phyloP scores from a whole-genome alignment of 2,888 invertebrate genomes.

The Romanomermis culicivorax region DNA sequence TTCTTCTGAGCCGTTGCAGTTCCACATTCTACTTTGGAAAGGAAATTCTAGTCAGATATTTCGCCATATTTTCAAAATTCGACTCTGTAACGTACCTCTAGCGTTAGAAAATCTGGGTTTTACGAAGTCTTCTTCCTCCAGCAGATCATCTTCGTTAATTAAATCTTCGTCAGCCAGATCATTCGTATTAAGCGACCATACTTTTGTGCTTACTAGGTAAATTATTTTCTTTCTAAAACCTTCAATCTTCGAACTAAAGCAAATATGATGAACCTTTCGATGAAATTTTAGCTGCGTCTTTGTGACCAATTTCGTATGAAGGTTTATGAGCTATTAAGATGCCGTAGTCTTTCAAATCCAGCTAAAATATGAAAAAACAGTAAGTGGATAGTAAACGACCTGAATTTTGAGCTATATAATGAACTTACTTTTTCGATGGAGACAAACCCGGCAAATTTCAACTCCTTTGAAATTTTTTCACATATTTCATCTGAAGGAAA shows the following conservation, averaged over 20 bases:
- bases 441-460: too few species aligned
- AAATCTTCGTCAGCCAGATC: conserved; percentile 44
- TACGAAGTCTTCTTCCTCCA: conserved; percentile 68
- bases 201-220: conserved; percentile 20
- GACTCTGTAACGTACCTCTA: conserved; percentile 42
- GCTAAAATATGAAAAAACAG: too few species aligned
- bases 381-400: too few species aligned
- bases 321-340: too few species aligned
- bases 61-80: not conserved
- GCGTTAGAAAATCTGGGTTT: conserved; percentile 65
- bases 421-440: too few species aligned
- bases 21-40: not conserved
- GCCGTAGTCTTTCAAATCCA: too few species aligned
- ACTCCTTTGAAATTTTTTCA: too few species aligned
- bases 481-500: too few species aligned
- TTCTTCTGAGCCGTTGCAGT: conserved; percentile 47
- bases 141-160: conserved; percentile 63
- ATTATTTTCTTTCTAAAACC: not conserved
- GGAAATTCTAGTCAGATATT: conserved; percentile 1
- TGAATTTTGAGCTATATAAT: too few species aligned
- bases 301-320: too few species aligned
- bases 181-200: conserved; percentile 56
- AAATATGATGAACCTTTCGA: not conserved
- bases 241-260: not conserved
- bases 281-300: too few species aligned